Conservation (phyloP, 2,797 vertebrate species). For the Diplodus puntazzo region DNA sequence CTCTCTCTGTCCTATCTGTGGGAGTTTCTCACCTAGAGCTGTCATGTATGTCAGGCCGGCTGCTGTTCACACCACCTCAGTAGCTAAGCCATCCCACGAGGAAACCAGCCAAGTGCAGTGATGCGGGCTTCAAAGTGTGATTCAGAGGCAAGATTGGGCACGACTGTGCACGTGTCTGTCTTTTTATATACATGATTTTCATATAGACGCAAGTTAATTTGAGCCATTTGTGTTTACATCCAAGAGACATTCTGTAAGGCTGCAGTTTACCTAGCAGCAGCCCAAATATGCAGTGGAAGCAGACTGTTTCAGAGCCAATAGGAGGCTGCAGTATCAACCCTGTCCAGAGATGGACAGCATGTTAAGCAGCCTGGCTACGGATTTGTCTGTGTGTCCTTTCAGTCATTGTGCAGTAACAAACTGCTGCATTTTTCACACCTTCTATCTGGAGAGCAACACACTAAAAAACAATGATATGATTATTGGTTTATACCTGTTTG, state of each 20-base stretch:
- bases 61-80: conserved; percentile 55
- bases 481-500: background rate
- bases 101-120: conserved; percentile 43
- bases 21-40: conserved; percentile 56
- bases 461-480: background rate
- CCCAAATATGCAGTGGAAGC: conserved; percentile 30
- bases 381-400: background rate
- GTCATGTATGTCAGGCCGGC: conserved; percentile 56
- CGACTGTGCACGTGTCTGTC: conserved; percentile 3
- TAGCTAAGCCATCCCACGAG: conserved; percentile 25
- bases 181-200: background rate
- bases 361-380: conserved; percentile 44
- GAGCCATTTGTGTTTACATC: conserved; percentile 3
- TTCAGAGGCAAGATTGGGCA: conserved; percentile 14
- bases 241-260: background rate
- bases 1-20: conserved; percentile 29
- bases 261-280: conserved; percentile 51
- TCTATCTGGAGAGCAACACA: background rate
- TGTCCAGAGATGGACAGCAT: conserved; percentile 43
- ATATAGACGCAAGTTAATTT: background rate
- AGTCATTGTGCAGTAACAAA: background rate
- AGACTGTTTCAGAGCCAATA: conserved; percentile 40
- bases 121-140: conserved; percentile 37
- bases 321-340: conserved; percentile 39
- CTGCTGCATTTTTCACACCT: background rate